Conservation (phyloP, 2,113 vertebrate species). For the Apodemus sylvaticus region DNA sequence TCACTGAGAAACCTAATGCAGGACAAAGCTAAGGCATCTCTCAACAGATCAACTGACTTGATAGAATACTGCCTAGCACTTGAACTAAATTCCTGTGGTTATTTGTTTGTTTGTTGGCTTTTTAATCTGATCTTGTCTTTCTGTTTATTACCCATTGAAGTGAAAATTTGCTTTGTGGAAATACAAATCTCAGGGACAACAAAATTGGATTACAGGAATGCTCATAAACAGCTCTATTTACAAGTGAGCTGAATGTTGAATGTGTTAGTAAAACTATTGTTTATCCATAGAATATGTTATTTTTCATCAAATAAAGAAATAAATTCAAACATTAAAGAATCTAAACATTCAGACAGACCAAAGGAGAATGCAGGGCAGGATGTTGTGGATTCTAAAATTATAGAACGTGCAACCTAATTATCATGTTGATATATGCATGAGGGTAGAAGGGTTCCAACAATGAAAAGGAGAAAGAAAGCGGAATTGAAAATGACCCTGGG, state of each 20-base stretch:
- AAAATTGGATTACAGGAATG: not conserved
- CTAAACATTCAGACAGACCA: conserved; percentile 1
- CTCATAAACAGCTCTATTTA: not conserved
- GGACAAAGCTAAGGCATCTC: not conserved
- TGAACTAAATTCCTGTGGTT: not conserved
- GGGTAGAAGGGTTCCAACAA: not conserved
- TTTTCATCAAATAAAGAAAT: conserved; percentile 21
- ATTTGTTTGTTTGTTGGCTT: conserved; percentile 26
- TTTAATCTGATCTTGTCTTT: conserved; percentile 26
- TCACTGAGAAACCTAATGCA: conserved; percentile 38
- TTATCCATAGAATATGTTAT: not conserved
- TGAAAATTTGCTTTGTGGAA: not conserved
- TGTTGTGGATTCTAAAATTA: not conserved
- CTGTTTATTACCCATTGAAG: not conserved
- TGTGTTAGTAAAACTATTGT: not conserved
- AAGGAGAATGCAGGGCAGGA: not conserved
- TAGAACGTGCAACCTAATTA: not conserved
- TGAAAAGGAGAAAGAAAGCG: not conserved
- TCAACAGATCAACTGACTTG: not conserved
- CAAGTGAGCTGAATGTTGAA: not conserved
- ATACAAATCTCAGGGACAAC: conserved; percentile 34
- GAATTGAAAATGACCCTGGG: not conserved
- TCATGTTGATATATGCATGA: not conserved
- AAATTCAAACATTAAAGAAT: not conserved
- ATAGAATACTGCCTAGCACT: not conserved